phyloP scores from a whole-genome alignment of 2,888 invertebrate species.

The Nomada ferruginata region DNA sequence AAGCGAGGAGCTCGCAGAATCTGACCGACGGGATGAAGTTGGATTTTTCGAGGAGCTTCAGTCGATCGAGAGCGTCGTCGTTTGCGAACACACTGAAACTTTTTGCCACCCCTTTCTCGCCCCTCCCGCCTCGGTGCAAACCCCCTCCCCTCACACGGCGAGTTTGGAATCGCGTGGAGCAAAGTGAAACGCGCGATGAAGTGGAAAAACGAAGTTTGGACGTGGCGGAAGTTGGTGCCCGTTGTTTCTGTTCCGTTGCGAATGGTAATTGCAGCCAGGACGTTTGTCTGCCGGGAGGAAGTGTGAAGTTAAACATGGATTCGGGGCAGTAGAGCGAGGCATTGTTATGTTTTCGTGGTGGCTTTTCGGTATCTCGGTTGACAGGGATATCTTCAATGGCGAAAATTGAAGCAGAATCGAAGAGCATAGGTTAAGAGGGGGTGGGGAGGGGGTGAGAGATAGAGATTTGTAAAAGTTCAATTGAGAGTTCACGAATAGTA shows the following conservation, averaged over 20 bases:
- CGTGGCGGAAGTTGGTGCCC: background rate
- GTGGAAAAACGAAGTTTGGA: constrained; percentile 24
- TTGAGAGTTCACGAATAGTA: background rate
- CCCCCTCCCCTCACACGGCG: background rate
- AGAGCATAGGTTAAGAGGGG: too few relatives aligned
- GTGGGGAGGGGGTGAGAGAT: too few relatives aligned
- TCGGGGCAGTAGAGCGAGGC: background rate
- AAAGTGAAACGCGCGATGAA: constrained; percentile 5
- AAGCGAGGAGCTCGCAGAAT: background rate
- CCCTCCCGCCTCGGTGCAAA: background rate
- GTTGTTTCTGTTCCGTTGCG: background rate
- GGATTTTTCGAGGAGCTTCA: constrained; percentile 14
- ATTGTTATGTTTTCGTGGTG: background rate
- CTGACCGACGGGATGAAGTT: background rate
- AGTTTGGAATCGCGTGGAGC: background rate
- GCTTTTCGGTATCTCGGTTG: too few relatives aligned
- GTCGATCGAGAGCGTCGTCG: background rate
- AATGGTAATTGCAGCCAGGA: constrained; percentile 1
- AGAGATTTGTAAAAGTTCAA: background rate
- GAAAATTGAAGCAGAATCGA: background rate
- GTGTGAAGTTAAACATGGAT: background rate
- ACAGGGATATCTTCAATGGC: background rate
- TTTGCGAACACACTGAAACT: constrained; percentile 4
- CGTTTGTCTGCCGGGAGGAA: background rate
- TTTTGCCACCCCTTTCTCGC: background rate